Evolutionary conservation across 2,113 vertebrate genomes (phyloP).

Genomic region (Falcunculus frontatus): DNA sequence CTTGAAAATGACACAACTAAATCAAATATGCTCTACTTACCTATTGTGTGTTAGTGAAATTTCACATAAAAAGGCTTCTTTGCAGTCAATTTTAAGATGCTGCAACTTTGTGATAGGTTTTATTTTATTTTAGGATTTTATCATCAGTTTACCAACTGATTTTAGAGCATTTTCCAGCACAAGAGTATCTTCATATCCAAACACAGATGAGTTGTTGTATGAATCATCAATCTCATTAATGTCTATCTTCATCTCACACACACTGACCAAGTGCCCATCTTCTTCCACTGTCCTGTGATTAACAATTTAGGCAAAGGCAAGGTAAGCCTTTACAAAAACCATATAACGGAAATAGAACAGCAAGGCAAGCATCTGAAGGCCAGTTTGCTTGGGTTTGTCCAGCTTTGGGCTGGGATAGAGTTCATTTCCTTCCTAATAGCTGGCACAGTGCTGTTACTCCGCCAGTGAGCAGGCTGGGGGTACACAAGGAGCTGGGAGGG

Average conservation of each 20-base stretch:
- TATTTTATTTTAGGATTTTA: background rate
- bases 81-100: background rate
- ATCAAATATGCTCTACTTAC: slow-evolving; percentile 44
- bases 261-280: background rate
- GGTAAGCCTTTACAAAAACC: background rate
- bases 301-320: background rate
- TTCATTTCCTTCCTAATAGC: background rate
- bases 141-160: background rate
- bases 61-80: slow-evolving; percentile 26
- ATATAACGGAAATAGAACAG: background rate
- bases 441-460: background rate
- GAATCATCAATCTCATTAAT: background rate
- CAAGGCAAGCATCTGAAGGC: background rate
- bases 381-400: background rate
- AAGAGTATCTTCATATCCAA: background rate
- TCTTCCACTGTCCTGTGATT: background rate
- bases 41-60: slow-evolving; percentile 40
- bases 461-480: background rate
- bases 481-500: too few relatives aligned
- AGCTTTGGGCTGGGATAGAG: background rate
- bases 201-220: background rate
- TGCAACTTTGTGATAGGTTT: background rate
- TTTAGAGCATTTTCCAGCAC: background rate
- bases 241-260: background rate
- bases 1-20: slow-evolving; percentile 56